These are phyloP conservation scores for Callosobruchus maculatus DNA, from an alignment of 2,888 invertebrate species.

Conservation along the genomic window DNA sequence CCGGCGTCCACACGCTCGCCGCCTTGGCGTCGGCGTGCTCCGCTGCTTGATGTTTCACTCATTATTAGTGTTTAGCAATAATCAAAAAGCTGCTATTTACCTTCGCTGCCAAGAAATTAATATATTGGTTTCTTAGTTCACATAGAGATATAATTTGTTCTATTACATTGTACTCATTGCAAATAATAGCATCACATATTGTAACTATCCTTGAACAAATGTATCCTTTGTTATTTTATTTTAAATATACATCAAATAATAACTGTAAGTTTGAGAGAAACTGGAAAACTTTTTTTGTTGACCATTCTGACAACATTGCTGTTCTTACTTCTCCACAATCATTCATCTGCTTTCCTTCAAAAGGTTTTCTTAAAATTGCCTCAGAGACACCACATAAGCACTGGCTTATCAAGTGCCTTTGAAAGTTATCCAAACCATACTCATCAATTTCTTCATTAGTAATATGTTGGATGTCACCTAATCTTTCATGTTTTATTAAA, in stretches of 20 bases:
- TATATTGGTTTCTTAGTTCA: slow-evolving; percentile 73
- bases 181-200: slow-evolving; percentile 74
- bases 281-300: slow-evolving; percentile 65
- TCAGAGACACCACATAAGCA: slow-evolving; percentile 77
- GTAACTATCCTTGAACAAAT: slow-evolving; percentile 79
- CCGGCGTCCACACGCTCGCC: no score
- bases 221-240: slow-evolving; percentile 76
- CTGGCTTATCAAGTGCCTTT: slow-evolving; percentile 67
- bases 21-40: no score
- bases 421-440: slow-evolving; percentile 52
- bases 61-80: slow-evolving; percentile 72
- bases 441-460: slow-evolving; percentile 16
- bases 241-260: slow-evolving; percentile 78
- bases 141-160: slow-evolving; percentile 79
- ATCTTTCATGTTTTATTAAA: slow-evolving; percentile 5
- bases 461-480: not conserved
- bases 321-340: slow-evolving; percentile 52
- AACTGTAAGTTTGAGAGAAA: slow-evolving; percentile 81
- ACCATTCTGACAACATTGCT: slow-evolving; percentile 60
- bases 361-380: slow-evolving; percentile 65
- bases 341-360: slow-evolving; percentile 58
- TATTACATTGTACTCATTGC: slow-evolving; percentile 79
- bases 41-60: no score
- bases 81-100: slow-evolving; percentile 80
- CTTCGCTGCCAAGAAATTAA: slow-evolving; percentile 75